Evolutionary conservation across 2,113 vertebrate species (phyloP), one percentile per base, ranked within the genome.

Genomic region (Notothenia coriiceps): DNA sequence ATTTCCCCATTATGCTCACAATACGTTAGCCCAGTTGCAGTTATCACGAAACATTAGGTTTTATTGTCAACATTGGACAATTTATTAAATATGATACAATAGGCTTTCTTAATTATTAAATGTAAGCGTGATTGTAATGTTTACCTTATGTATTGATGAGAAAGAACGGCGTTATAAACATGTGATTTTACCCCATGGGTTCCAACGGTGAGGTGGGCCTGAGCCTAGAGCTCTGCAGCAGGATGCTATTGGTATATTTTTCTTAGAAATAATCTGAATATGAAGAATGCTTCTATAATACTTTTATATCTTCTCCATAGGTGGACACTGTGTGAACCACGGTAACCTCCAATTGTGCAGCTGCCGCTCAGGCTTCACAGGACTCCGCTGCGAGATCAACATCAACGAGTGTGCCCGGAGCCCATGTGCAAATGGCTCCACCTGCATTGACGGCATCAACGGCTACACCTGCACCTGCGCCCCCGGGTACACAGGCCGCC

Each of bases 401-500:
- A 83, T 97, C 83, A 96, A 99, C 0, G 97, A 98, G 89, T 99
- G 98, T 0, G 96, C 96, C 56, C 88, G 92, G 29, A 95, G 95
- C 77, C 98, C 98, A 0, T 99, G 98, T 0, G 94, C 96, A 15
- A 96, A 99, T 0, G 97, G 97, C 47, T 98, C 97, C 69, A 98
- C 97, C 84, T 99, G 98, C 91, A 95, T 96, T 76, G 98, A 99
- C 35, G 94, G 96, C 0, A 78, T 97, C 55, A 97, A 97, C 1
- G 96, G 95, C 82, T 98, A 97, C 90, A 96, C 95, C 68, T 99
- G 98, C 92, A 94, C 92, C 81, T 99, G 98, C 60, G 96, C 96
- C 0, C 96, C 96, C 0, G 98, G 97, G 25, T 98, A 96, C 94
- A 95, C 94, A 0, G 98, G 98, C 79, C 97, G 94, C 87, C 97